Percentiles rank a stretch among this genome's conserved stretches.
Evolutionary conservation across 2,113 vertebrate species (phyloP).

Genomic region (Lepidothrix coronata): DNA sequence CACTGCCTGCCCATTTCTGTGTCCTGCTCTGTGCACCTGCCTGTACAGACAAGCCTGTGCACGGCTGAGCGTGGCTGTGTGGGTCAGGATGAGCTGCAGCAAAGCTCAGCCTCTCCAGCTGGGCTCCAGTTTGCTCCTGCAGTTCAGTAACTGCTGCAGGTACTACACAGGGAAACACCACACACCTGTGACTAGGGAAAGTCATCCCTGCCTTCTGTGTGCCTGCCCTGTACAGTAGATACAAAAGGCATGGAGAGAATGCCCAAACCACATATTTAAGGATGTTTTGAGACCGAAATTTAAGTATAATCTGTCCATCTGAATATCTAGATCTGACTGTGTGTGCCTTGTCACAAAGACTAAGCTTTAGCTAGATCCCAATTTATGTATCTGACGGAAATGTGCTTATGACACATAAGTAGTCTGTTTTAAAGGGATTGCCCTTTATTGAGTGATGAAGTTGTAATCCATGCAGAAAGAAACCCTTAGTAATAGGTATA

Average conservation of each 20-base stretch:
- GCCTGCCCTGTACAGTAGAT: no score
- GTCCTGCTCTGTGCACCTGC: not conserved
- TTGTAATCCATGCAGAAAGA: not conserved
- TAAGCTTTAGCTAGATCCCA: not conserved
- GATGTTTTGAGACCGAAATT: not conserved
- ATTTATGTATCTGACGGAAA: not conserved
- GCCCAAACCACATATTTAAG: not conserved
- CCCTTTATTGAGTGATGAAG: not conserved
- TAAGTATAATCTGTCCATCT: not conserved
- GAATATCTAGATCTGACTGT: not conserved
- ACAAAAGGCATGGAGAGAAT: not conserved
- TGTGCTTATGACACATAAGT: not conserved
- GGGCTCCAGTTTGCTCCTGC: not conserved
- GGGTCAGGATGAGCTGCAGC: not conserved
- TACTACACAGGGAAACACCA: fast-evolving
- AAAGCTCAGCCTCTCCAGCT: not conserved
- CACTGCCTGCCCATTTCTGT: fast-evolving
- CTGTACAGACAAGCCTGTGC: not conserved
- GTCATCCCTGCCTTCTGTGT: not conserved
- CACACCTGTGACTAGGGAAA: fast-evolving
- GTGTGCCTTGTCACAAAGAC: not conserved
- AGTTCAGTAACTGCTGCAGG: not conserved
- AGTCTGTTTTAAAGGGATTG: not conserved
- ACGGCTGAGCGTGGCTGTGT: fast-evolving
- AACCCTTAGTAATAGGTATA: not conserved